Evolutionary conservation across 1,140 invertebrate species (phyloP).

Genomic region (Ladona fulva): DNA sequence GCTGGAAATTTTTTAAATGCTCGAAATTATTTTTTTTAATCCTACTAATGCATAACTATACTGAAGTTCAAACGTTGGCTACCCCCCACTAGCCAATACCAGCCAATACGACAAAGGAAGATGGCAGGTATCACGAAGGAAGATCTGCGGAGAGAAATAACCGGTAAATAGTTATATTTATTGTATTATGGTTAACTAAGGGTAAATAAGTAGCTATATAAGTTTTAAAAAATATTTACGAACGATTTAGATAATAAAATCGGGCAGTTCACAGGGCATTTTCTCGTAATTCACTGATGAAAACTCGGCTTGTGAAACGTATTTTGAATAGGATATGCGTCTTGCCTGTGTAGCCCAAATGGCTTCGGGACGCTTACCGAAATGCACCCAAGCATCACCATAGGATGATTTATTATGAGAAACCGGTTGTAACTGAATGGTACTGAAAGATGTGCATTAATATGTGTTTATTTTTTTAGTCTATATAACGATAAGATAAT

Average conservation of each 20-base stretch:
- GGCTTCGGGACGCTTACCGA: neutral
- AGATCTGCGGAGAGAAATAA: slow-evolving; percentile 58
- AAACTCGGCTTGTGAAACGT: slow-evolving; percentile 27
- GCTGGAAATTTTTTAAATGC: neutral
- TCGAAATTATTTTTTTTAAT: neutral
- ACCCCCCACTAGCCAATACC: neutral
- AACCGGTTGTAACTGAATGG: neutral
- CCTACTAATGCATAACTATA: neutral
- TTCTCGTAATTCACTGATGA: slow-evolving; percentile 20
- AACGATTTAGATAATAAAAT: slow-evolving; percentile 16
- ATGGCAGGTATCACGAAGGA: slow-evolving; percentile 60
- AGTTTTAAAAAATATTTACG: slow-evolving; percentile 13
- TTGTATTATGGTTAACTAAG: slow-evolving; percentile 18
- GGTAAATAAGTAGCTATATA: neutral
- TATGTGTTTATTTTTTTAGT: slow-evolving; percentile 17
- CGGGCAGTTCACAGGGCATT: slow-evolving; percentile 12
- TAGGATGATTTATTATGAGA: slow-evolving; percentile 9
- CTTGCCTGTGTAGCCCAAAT: slow-evolving; percentile 2
- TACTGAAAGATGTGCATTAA: slow-evolving; percentile 12
- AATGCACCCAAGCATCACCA: slow-evolving; percentile 3
- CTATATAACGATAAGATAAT: neutral
- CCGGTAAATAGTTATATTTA: slow-evolving; percentile 47
- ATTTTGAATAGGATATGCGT: slow-evolving; percentile 2
- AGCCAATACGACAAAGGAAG: slow-evolving; percentile 24
- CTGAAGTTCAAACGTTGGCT: neutral